Base-by-base conservation (phyloP, 2,888 invertebrate genomes). In the Ectemnius cavifrons region DNA sequence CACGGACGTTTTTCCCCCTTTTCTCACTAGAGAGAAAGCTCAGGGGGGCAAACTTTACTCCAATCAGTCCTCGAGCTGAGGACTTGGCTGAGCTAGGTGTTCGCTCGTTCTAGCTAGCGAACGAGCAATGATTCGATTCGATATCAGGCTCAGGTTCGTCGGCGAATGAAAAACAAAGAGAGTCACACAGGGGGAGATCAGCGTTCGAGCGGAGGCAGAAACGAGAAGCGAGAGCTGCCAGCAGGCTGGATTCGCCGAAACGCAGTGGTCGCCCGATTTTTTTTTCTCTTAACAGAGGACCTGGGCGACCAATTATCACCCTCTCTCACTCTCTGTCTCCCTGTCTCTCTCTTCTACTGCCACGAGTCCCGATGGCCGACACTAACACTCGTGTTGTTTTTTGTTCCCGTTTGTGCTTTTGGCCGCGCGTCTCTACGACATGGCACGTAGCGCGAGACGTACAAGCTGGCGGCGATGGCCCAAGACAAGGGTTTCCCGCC, bases 401-500 rank as follows among this genome's bases (percentile, higher is more conserved):
- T 93, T 92, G 93, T 94, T 93, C 93, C 93, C 92, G 93, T 93
- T 89, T 87, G 88, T 89, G 14, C 52, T 16, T 87, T 80, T 86
- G 86, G 84, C 85, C 87, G 85, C 92, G 85, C 37, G 92, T 93
- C 92, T 92, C 52, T 16, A 5, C 52, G 81, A 79, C 92, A 91
- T 94, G 97, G 97, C 96, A 97, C 92, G 91, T 94, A 97, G 97
- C 96, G 97, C 94, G 98, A 97, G 94, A 97, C 97, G 92, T 98
- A 98, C 96, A 97, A 97, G 94, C 95, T 98, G 95, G 97, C 97
- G 94, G 98, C 98, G 92, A 97, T 96, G 94, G 98, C 98, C 93
- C 96, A 97, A 95, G 99, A 99, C 94, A 97, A 97, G 94, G 98
- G 98, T 92, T 96, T 94, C 92, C 97, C 97, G 92, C 95, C 97